Evolutionary conservation across 2,797 vertebrate genomes (phyloP).

Genomic region (Myotis planiceps): DNA sequence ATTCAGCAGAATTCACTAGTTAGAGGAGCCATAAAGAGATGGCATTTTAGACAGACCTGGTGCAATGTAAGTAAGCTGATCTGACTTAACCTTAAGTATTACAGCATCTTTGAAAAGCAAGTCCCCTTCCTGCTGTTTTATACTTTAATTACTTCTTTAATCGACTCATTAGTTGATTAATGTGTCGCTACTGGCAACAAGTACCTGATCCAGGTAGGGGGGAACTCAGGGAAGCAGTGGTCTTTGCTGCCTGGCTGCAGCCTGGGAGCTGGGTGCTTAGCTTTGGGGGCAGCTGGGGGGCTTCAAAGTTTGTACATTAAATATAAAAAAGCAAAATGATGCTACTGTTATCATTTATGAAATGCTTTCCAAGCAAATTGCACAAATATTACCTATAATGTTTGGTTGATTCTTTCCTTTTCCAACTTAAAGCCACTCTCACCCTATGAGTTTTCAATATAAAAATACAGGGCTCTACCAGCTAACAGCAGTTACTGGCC

Average conservation of each 20-base stretch:
- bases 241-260: slow-evolving; percentile 50
- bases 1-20: background rate
- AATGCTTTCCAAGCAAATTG: background rate
- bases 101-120: slow-evolving; percentile 63
- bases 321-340: background rate
- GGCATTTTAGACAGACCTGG: background rate
- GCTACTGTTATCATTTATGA: slow-evolving; percentile 12
- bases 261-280: background rate
- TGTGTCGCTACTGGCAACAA: slow-evolving; percentile 65
- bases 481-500: background rate
- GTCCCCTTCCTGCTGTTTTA: slow-evolving; percentile 66
- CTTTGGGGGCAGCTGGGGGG: background rate
- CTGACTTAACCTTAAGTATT: slow-evolving; percentile 66
- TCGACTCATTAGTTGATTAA: slow-evolving; percentile 75
- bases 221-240: slow-evolving; percentile 52
- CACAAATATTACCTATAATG: background rate
- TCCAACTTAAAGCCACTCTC: background rate
- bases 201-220: slow-evolving; percentile 69
- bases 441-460: background rate
- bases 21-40: background rate
- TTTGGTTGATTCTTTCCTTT: slow-evolving; percentile 8
- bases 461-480: background rate
- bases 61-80: slow-evolving; percentile 48
- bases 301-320: slow-evolving; percentile 50
- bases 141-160: slow-evolving; percentile 76